Evolutionary conservation across 1,140 invertebrate species (phyloP).

Genomic region (Charaxes varanes): DNA sequence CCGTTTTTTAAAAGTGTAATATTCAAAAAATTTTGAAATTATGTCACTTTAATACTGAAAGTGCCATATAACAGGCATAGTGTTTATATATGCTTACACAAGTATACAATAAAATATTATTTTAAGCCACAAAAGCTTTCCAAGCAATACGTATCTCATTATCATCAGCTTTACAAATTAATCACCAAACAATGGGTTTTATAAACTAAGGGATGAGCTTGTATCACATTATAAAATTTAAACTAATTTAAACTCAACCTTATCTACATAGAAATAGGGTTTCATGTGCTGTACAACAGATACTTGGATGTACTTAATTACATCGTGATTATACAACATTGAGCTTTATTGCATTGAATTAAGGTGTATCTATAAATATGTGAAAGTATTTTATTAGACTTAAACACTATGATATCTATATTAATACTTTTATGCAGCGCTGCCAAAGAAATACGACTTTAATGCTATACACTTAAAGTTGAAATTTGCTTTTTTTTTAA

Average conservation of each 20-base stretch:
- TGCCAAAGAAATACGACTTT: no score
- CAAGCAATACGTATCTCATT: slow-evolving; percentile 9
- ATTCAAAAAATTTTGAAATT: no score
- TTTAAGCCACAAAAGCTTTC: neutral
- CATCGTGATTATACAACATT: neutral
- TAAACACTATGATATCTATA: neutral
- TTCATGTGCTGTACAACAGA: neutral
- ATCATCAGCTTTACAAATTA: slow-evolving; percentile 34
- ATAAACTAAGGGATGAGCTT: slow-evolving; percentile 10
- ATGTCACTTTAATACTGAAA: no score
- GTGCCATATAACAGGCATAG: no score
- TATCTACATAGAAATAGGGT: slow-evolving; percentile 1
- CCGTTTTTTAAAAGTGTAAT: no score
- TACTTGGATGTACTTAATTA: neutral
- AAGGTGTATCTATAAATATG: neutral
- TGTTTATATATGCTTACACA: no score
- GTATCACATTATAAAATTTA: slow-evolving; percentile 8
- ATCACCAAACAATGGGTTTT: slow-evolving; percentile 29
- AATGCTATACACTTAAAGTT: slow-evolving; percentile 5
- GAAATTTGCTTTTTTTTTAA: slow-evolving; percentile 8
- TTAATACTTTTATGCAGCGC: slow-evolving; percentile 1
- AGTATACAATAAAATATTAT: no score
- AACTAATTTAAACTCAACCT: slow-evolving; percentile 4
- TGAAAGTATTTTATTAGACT: neutral
- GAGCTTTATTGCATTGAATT: neutral